Evolutionary conservation across 2,113 vertebrate species (phyloP).

Genomic region (Perognathus longimembris): DNA sequence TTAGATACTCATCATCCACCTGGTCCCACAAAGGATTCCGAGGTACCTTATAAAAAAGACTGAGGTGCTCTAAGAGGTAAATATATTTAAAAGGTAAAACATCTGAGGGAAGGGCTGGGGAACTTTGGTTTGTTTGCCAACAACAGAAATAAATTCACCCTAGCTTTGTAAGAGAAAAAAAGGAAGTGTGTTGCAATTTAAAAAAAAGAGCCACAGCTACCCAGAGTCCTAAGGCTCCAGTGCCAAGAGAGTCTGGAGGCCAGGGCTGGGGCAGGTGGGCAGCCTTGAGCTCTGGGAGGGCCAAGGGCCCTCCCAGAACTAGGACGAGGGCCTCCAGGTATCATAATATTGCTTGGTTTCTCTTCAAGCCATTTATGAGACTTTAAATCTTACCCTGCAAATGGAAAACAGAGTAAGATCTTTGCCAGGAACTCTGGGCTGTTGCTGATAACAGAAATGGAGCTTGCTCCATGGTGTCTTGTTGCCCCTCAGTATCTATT

Average conservation of each 20-base stretch:
- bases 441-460: slow-evolving; percentile 81
- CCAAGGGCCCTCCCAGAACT: too few species aligned
- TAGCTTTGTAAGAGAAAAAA: not conserved
- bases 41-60: not conserved
- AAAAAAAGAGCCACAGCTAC: not conserved
- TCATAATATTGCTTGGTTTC: slow-evolving; percentile 48
- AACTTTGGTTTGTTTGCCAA: slow-evolving; percentile 21
- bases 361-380: slow-evolving; percentile 53
- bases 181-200: not conserved
- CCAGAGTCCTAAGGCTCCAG: too few species aligned
- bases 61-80: not conserved
- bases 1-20: not conserved
- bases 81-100: not conserved
- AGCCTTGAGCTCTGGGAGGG: too few species aligned
- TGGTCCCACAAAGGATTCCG: not conserved
- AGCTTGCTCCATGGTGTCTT: slow-evolving; percentile 47
- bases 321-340: not conserved
- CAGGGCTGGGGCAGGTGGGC: too few species aligned
- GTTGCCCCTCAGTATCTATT: not conserved
- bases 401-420: slow-evolving; percentile 49
- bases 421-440: not conserved
- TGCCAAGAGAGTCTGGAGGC: too few species aligned
- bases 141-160: not conserved
- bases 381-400: slow-evolving; percentile 27
- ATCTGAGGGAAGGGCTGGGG: not conserved